Percentiles rank a stretch among this genome's conserved stretches.
phyloP scores from a whole-genome alignment of 2,113 vertebrate genomes.

The Natator depressus region DNA sequence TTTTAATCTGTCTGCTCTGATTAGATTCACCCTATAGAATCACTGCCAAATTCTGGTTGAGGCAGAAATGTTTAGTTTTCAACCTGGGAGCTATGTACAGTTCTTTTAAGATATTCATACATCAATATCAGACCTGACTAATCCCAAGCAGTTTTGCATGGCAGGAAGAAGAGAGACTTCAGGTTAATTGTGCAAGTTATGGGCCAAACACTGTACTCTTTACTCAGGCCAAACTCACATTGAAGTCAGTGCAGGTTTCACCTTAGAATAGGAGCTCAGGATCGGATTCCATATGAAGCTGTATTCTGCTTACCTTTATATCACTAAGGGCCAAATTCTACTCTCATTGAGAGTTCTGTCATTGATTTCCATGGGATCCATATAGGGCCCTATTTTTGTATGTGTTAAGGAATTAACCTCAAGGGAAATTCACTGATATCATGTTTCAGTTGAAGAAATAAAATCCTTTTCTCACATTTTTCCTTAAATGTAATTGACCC shows the following conservation, averaged over 20 bases:
- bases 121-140: constrained; percentile 51
- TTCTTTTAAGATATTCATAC: constrained; percentile 64
- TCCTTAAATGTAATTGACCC: not conserved
- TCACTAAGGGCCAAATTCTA: not conserved
- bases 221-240: not conserved
- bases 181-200: constrained; percentile 28
- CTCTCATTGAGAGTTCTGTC: not conserved
- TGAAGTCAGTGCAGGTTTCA: not conserved
- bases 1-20: constrained; percentile 67
- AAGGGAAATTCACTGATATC: not conserved
- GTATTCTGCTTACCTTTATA: not conserved
- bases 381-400: not conserved
- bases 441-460: not conserved
- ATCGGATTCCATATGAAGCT: not conserved
- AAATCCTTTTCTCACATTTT: not conserved
- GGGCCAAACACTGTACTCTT: not conserved
- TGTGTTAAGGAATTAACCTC: not conserved
- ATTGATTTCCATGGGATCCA: not conserved
- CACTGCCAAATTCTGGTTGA: constrained; percentile 71
- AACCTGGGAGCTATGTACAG: constrained; percentile 59
- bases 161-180: constrained; percentile 36
- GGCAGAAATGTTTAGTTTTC: constrained; percentile 68
- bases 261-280: not conserved
- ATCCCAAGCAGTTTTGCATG: constrained; percentile 47
- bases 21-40: constrained; percentile 65